These are phyloP conservation scores for Tribolium madens DNA, from an alignment of 1,140 invertebrate species.

Conservation along the genomic window DNA sequence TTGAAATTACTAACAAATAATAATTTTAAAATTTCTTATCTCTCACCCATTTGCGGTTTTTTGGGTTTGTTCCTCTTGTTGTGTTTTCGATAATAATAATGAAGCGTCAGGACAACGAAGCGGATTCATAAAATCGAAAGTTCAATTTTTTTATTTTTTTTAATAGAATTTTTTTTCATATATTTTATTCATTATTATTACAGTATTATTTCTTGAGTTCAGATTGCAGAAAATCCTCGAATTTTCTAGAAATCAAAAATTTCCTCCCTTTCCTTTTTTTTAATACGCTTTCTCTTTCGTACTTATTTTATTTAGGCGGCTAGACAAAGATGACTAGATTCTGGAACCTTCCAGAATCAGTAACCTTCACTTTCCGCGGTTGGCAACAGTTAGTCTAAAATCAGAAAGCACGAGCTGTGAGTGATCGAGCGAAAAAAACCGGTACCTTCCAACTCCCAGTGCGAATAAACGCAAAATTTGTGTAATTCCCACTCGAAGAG, in stretches of 20 bases:
- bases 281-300: background rate
- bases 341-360: conserved; percentile 52
- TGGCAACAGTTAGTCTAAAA: conserved; percentile 48
- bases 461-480: background rate
- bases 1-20: no score
- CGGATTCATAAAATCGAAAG: no score
- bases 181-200: background rate
- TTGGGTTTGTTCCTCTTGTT: no score
- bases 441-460: conserved; percentile 33
- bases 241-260: conserved; percentile 23
- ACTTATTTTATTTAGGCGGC: background rate
- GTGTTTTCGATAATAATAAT: no score
- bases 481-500: background rate
- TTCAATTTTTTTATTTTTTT: background rate
- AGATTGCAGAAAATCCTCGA: background rate
- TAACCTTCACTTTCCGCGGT: conserved; percentile 41
- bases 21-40: no score
- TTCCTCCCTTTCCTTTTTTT: background rate
- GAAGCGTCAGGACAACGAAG: no score
- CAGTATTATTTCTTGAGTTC: background rate
- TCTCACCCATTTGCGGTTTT: no score
- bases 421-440: conserved; percentile 32
- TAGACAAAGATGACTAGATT: conserved; percentile 26
- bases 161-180: background rate
- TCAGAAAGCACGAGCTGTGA: conserved; percentile 37